Conservation (phyloP, 2,797 vertebrate species). For the Choloepus didactylus region DNA sequence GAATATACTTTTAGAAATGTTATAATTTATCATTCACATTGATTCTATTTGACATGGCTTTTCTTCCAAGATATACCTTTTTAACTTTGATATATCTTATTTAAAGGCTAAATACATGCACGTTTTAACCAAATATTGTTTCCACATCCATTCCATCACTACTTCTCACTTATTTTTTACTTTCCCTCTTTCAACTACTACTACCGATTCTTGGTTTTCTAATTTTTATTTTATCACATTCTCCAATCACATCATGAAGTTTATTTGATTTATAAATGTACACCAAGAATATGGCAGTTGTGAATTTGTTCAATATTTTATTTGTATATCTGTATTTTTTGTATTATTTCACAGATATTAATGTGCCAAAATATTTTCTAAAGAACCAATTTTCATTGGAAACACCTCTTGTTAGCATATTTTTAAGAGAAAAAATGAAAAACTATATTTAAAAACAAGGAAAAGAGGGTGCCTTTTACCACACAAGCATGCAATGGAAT, state of each 20-base stretch:
- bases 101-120: neutral
- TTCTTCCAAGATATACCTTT: neutral
- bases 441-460: neutral
- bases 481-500: neutral
- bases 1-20: neutral
- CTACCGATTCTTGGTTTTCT: neutral
- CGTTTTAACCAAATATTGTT: conserved; percentile 5
- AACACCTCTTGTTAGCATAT: neutral
- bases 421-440: neutral
- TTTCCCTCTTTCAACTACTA: neutral
- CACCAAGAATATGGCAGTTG: neutral
- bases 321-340: neutral
- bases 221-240: conserved; percentile 15
- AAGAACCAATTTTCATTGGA: neutral
- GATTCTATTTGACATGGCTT: neutral
- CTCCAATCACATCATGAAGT: neutral
- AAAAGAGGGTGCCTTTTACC: neutral
- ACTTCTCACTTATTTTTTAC: conserved; percentile 14
- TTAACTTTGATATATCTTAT: neutral
- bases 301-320: neutral
- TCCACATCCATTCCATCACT: neutral
- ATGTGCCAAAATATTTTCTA: neutral
- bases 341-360: neutral
- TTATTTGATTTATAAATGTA: neutral
- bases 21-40: conserved; percentile 4